Conservation (phyloP, 2,113 vertebrate species). For the Pelecanus crispus region DNA sequence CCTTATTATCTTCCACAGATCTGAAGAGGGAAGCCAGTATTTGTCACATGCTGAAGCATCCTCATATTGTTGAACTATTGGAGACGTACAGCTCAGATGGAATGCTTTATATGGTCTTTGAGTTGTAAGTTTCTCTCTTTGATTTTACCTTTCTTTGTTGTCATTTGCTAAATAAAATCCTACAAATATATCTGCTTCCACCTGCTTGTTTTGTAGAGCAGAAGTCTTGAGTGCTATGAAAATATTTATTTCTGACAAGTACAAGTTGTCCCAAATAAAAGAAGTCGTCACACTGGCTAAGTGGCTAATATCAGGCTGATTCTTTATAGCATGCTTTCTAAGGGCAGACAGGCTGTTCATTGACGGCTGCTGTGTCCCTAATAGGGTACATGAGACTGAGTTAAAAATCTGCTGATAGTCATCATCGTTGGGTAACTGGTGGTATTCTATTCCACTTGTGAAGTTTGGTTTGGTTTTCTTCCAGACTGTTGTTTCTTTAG, state of each 20-base stretch:
- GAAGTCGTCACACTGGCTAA: background rate
- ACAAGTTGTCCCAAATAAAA: background rate
- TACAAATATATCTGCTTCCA: background rate
- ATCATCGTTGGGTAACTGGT: background rate
- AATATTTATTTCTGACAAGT: background rate
- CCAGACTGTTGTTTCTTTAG: background rate
- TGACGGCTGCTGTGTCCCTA: background rate
- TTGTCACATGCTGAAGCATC: conserved; percentile 99
- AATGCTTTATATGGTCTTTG: conserved; percentile 99
- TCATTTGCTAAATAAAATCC: background rate
- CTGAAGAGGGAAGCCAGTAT: conserved; percentile 99
- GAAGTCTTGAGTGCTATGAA: background rate
- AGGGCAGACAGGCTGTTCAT: background rate
- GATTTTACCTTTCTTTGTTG: background rate
- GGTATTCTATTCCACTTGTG: background rate
- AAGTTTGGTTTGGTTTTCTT: background rate
- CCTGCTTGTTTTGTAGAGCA: conserved; percentile 21
- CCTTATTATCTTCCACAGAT: conserved; percentile 76
- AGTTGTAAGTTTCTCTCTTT: conserved; percentile 88
- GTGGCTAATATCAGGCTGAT: background rate
- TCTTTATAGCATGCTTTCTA: background rate
- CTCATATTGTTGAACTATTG: conserved; percentile 96
- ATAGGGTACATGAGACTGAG: background rate
- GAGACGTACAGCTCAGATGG: conserved; percentile 99
- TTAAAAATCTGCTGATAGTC: background rate